These are phyloP conservation scores for Syngnathus floridae DNA, from an alignment of 2,113 vertebrate species.

Conservation along the genomic window DNA sequence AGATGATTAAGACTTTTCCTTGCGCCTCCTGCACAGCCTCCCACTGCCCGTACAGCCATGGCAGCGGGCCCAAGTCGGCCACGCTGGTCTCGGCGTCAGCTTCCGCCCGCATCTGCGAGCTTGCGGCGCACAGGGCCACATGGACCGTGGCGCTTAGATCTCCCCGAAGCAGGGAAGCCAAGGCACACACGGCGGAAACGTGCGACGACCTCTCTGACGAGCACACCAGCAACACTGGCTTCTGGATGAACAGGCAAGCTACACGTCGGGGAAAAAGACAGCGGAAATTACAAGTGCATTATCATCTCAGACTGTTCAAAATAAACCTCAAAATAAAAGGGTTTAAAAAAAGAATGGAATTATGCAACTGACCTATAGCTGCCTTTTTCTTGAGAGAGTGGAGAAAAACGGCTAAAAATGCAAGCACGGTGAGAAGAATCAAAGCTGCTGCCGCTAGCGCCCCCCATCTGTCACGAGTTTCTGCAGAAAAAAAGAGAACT, in stretches of 20 bases:
- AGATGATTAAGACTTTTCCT: slow-evolving; percentile 80
- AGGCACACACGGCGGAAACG: slow-evolving; percentile 72
- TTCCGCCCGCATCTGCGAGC: slow-evolving; percentile 16
- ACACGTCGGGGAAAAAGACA: background rate
- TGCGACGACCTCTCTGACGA: slow-evolving; percentile 76
- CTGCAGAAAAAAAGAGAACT: slow-evolving; percentile 52
- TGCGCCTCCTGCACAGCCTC: slow-evolving; percentile 64
- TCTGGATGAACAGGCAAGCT: slow-evolving; percentile 60
- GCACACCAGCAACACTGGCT: slow-evolving; percentile 78
- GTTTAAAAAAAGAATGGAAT: background rate
- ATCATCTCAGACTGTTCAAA: too few species aligned
- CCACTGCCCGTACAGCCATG: slow-evolving; percentile 85
- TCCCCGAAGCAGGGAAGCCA: slow-evolving; percentile 76
- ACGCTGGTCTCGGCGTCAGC: slow-evolving; percentile 35
- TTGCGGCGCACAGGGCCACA: slow-evolving; percentile 78
- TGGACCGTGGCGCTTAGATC: slow-evolving; percentile 77
- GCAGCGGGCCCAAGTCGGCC: slow-evolving; percentile 75
- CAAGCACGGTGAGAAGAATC: slow-evolving; percentile 44
- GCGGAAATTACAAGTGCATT: background rate
- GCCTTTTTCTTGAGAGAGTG: slow-evolving; percentile 48
- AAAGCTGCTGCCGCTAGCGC: slow-evolving; percentile 57
- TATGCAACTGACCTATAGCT: slow-evolving; percentile 65
- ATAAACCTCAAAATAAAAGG: too few species aligned
- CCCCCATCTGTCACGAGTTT: slow-evolving; percentile 68
- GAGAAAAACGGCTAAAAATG: slow-evolving; percentile 48